Percentiles rank a stretch among this genome's conserved stretches.
Conservation (phyloP, 2,113 vertebrate genomes). For the Serinus canaria region DNA sequence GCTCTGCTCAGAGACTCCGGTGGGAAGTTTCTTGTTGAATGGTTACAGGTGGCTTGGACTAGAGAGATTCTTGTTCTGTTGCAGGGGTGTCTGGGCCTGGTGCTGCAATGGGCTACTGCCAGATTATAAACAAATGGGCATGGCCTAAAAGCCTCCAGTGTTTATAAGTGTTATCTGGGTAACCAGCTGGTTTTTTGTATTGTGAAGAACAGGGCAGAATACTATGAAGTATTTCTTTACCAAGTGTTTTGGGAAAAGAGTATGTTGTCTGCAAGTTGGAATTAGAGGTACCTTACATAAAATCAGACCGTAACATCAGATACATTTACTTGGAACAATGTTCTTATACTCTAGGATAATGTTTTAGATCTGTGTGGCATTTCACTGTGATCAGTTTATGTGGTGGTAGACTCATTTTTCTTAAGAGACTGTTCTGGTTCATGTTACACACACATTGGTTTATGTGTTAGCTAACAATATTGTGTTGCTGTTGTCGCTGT, state of each 20-base stretch:
- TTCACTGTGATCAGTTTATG: background rate
- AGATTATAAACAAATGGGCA: background rate
- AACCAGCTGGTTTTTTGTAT: background rate
- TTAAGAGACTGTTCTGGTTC: background rate
- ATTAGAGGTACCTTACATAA: background rate
- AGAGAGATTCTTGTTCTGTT: background rate
- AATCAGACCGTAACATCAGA: background rate
- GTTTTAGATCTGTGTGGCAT: background rate
- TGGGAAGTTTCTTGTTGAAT: background rate
- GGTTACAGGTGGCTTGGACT: background rate
- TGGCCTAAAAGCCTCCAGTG: background rate
- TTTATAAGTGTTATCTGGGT: background rate
- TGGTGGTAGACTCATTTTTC: background rate
- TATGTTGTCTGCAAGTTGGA: background rate
- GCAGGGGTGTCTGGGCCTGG: background rate
- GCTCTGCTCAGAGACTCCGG: rapidly evolving
- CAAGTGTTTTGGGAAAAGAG: background rate
- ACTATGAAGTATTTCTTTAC: background rate
- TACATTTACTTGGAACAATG: background rate
- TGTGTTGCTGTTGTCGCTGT: background rate
- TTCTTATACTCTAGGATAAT: background rate
- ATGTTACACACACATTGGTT: background rate
- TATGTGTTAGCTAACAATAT: background rate
- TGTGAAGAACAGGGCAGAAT: background rate
- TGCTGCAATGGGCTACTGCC: background rate